Conservation (phyloP, 2,797 vertebrate species). For the Pipistrellus pipistrellus region DNA sequence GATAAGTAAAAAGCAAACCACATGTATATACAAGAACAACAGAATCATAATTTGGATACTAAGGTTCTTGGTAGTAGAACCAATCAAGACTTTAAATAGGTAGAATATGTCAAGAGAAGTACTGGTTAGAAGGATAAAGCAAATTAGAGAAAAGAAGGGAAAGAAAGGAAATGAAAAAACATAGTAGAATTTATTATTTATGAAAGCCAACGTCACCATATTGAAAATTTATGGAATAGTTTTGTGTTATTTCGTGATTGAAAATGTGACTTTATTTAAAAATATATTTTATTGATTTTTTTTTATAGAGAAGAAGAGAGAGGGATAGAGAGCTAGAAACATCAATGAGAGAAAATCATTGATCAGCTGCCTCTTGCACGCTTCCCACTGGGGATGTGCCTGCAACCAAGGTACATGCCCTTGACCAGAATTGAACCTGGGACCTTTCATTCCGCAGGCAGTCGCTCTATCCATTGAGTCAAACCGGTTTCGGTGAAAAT, state of each 20-base stretch:
- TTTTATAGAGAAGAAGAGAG: no score
- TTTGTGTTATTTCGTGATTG: neutral
- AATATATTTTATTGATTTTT: no score
- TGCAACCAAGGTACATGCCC: no score
- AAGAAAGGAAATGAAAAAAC: neutral
- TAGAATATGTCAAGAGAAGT: neutral
- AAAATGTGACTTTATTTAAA: conserved; percentile 37
- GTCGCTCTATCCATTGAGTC: no score
- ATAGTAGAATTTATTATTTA: neutral
- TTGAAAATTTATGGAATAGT: neutral
- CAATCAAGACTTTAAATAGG: neutral
- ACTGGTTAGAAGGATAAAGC: neutral
- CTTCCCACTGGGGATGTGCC: no score
- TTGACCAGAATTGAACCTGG: no score
- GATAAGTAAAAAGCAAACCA: conserved; percentile 4
- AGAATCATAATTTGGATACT: neutral
- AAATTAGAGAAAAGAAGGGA: conserved; percentile 18
- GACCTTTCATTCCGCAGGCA: no score
- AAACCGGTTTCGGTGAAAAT: neutral
- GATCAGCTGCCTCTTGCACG: no score
- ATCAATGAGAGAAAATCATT: no score
- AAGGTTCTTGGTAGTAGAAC: conserved; percentile 29
- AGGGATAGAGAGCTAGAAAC: no score
- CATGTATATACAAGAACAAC: neutral
- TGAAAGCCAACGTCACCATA: neutral